Percentiles rank a stretch among this genome's conserved stretches.
Evolutionary conservation across 2,113 vertebrate genomes (phyloP).

Genomic region (Vombatus ursinus): DNA sequence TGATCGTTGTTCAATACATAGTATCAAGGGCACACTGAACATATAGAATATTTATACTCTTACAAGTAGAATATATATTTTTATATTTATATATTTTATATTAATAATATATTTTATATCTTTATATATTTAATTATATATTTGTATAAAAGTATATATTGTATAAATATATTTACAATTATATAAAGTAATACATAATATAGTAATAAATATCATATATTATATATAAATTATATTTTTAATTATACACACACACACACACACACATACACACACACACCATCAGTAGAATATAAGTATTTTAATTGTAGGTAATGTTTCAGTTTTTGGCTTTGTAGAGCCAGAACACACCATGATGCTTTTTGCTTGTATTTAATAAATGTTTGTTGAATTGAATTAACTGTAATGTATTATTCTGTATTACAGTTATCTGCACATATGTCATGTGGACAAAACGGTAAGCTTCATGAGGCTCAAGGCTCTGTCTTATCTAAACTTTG

Average conservation of each 20-base stretch:
- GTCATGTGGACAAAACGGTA: background rate
- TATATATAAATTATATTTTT: too few species aligned
- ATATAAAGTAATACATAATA: too few species aligned
- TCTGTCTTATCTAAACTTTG: background rate
- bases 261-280: too few species aligned
- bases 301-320: background rate
- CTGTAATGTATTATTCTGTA: background rate
- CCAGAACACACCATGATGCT: background rate
- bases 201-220: too few species aligned
- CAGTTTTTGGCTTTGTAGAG: background rate
- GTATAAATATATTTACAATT: too few species aligned
- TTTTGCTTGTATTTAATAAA: background rate
- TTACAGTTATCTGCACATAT: background rate
- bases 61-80: background rate
- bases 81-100: too few species aligned
- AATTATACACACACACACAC: too few species aligned
- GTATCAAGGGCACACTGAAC: background rate
- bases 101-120: too few species aligned
- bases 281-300: background rate
- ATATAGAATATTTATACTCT: background rate
- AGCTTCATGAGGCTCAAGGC: background rate
- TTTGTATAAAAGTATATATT: too few species aligned
- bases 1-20: background rate
- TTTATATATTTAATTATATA: too few species aligned
- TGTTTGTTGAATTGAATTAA: background rate